These are phyloP conservation scores for Eupithecia vulgata DNA, from an alignment of 2,888 invertebrate genomes.

Conservation along the genomic window DNA sequence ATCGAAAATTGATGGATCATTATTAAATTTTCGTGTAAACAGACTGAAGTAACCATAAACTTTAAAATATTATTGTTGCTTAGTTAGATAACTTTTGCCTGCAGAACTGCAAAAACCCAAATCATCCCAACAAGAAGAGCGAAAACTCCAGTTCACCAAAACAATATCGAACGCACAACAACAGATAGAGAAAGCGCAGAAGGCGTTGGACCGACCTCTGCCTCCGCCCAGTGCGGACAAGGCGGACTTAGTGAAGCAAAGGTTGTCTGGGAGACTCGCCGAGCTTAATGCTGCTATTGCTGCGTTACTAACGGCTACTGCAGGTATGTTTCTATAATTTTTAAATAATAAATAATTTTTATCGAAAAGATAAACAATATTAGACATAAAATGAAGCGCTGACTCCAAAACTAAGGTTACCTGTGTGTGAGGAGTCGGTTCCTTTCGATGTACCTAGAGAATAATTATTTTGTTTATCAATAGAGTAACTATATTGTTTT, in stretches of 20 bases:
- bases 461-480: no score
- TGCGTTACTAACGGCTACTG: constrained; percentile 46
- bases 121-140: constrained; percentile 27
- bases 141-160: constrained; percentile 41
- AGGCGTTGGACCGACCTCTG: constrained; percentile 38
- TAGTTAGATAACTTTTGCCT: neutral
- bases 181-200: constrained; percentile 36
- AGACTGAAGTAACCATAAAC: neutral
- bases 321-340: constrained; percentile 40
- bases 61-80: no score
- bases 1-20: no score
- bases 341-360: no score
- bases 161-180: constrained; percentile 35
- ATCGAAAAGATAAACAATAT: no score
- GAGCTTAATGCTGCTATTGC: constrained; percentile 55
- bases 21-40: no score
- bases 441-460: no score
- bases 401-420: no score
- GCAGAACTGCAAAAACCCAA: constrained; percentile 14
- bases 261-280: constrained; percentile 43
- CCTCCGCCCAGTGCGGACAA: constrained; percentile 33
- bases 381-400: no score
- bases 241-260: constrained; percentile 30
- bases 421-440: no score
- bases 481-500: no score